These are phyloP conservation scores for Chloroceryle aenea DNA, from an alignment of 2,113 vertebrate genomes.

Conservation along the genomic window DNA sequence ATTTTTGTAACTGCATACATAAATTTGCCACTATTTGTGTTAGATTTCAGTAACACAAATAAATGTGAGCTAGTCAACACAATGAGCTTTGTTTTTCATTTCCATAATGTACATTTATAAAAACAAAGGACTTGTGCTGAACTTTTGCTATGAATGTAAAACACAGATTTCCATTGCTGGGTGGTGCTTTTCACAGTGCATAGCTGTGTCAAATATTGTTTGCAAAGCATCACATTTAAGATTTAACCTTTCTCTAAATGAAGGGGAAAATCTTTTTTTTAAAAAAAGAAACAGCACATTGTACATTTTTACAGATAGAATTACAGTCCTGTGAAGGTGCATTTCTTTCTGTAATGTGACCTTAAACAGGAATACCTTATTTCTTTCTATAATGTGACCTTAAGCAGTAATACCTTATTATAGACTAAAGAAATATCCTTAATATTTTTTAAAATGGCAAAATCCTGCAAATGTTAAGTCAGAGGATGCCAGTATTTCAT, in stretches of 20 bases:
- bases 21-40: constrained; percentile 79
- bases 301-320: not conserved
- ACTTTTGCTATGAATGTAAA: constrained; percentile 44
- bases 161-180: constrained; percentile 71
- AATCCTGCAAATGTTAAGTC: not conserved
- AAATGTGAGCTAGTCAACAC: constrained; percentile 59
- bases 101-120: not conserved
- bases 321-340: constrained; percentile 27
- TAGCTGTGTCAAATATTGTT: constrained; percentile 37
- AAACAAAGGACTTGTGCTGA: constrained; percentile 81
- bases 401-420: not conserved
- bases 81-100: constrained; percentile 76
- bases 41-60: constrained; percentile 77
- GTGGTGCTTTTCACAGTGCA: constrained; percentile 15
- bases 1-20: constrained; percentile 65
- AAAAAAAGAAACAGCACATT: not conserved
- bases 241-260: constrained; percentile 27
- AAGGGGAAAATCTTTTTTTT: not conserved
- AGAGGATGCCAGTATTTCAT: not conserved
- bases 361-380: not conserved
- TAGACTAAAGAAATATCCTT: not conserved
- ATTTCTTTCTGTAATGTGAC: constrained; percentile 40
- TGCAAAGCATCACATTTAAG: constrained; percentile 24
- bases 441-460: not conserved
- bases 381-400: constrained; percentile 35